phyloP scores from a whole-genome alignment of 2,797 vertebrate species.

The Megaceryle alcyon region DNA sequence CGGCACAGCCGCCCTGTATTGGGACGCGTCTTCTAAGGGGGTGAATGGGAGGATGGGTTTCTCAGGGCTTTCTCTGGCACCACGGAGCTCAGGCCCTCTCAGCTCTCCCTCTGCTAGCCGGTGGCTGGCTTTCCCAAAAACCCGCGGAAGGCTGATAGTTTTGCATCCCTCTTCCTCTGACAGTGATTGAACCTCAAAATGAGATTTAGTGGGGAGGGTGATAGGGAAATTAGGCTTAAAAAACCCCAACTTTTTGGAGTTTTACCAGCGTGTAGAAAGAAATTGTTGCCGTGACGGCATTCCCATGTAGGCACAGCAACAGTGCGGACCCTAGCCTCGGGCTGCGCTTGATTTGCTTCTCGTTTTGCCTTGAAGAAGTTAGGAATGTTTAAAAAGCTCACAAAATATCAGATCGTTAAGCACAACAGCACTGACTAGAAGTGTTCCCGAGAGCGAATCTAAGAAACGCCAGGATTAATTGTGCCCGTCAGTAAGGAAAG shows the following conservation, averaged over 20 bases:
- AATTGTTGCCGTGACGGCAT: not conserved
- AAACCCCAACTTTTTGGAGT: not conserved
- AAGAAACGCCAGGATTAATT: not conserved
- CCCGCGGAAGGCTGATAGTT: not conserved
- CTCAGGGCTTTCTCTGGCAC: not conserved
- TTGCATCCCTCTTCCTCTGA: not conserved
- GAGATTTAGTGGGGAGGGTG: not conserved
- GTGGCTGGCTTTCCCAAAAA: not conserved
- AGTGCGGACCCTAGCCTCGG: not conserved
- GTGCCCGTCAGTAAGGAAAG: not conserved
- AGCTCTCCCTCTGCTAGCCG: not conserved
- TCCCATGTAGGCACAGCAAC: rapidly evolving
- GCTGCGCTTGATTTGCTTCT: not conserved
- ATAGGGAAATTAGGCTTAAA: not conserved
- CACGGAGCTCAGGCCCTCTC: not conserved
- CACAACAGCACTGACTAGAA: not conserved
- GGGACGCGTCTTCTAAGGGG: not conserved
- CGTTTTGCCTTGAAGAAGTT: not conserved
- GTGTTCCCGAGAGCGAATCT: not conserved
- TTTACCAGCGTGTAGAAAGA: not conserved
- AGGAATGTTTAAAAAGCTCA: not conserved
- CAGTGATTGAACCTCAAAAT: not conserved
- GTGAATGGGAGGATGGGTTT: not conserved
- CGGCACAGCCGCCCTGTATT: rapidly evolving
- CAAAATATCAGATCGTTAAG: not conserved